Evolutionary conservation across 2,888 invertebrate genomes (phyloP).

Genomic region (Nemotelus nigrinus): DNA sequence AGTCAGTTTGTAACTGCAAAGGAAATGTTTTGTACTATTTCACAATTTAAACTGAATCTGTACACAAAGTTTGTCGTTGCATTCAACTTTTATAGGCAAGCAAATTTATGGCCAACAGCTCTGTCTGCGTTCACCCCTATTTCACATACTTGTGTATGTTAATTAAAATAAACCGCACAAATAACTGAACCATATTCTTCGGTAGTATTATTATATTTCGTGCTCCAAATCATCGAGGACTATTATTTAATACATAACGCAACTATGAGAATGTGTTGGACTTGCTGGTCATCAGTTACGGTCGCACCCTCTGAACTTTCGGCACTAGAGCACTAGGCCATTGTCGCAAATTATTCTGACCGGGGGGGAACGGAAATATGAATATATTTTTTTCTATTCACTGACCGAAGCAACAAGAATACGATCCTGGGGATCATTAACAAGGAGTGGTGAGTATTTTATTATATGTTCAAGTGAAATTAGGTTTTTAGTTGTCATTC

Average conservation of each 20-base stretch:
- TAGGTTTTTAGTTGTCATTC: conserved; percentile 28
- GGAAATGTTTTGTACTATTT: too few relatives aligned
- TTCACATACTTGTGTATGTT: too few relatives aligned
- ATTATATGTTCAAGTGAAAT: conserved; percentile 3
- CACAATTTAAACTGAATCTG: too few relatives aligned
- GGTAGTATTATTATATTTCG: background rate
- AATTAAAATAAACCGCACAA: too few relatives aligned
- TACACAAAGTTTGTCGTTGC: too few relatives aligned
- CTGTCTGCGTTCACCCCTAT: too few relatives aligned
- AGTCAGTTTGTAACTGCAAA: too few relatives aligned
- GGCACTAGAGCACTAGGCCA: background rate
- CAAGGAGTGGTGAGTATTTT: conserved; percentile 34
- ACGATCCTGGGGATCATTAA: conserved; percentile 13
- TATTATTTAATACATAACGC: conserved; percentile 11
- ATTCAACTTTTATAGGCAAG: too few relatives aligned
- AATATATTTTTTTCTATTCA: conserved; percentile 13
- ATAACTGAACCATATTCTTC: too few relatives aligned
- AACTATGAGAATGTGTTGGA: background rate
- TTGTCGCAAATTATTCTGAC: background rate
- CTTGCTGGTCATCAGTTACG: conserved; percentile 10
- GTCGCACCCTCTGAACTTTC: conserved; percentile 25
- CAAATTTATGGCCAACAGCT: too few relatives aligned
- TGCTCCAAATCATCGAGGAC: conserved; percentile 4
- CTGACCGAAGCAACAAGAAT: conserved; percentile 13
- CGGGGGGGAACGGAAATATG: conserved; percentile 8